A percentile compares a stretch with the other conserved stretches of the same genome.
These are phyloP conservation scores for Molothrus ater DNA, from an alignment of 2,797 vertebrate species.

Conservation along the genomic window DNA sequence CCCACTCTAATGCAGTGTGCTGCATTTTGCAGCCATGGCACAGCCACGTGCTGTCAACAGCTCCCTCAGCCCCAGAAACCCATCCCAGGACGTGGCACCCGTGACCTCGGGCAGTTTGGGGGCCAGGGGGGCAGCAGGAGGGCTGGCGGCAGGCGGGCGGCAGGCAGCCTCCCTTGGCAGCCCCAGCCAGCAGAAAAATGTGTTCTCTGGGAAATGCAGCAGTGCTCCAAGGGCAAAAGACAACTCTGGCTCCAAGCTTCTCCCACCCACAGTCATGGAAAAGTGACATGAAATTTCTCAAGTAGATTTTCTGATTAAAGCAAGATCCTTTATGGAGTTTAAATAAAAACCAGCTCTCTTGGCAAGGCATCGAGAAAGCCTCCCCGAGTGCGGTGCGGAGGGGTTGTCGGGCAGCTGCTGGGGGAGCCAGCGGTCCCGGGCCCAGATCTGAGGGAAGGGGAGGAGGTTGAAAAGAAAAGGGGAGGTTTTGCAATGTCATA, in stretches of 20 bases:
- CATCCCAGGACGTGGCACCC: neutral
- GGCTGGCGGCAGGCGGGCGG: neutral
- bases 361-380: conserved; percentile 32
- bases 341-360: conserved; percentile 75
- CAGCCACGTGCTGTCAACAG: neutral
- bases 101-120: neutral
- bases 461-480: conserved; percentile 54
- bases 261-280: conserved; percentile 77
- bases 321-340: conserved; percentile 69
- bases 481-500: conserved; percentile 74
- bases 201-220: conserved; percentile 64
- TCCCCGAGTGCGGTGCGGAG: conserved; percentile 51
- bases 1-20: neutral
- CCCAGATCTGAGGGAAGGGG: conserved; percentile 46
- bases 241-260: conserved; percentile 73
- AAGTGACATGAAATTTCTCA: conserved; percentile 77
- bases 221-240: conserved; percentile 69
- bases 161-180: conserved; percentile 36
- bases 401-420: conserved; percentile 47
- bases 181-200: conserved; percentile 43
- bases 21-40: accelerated
- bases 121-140: neutral
- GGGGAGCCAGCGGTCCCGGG: conserved; percentile 19
- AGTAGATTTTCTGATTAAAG: conserved; percentile 76
- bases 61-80: neutral